Base-by-base conservation (phyloP, 2,113 vertebrate genomes). In the Rhinichthys klamathensis region DNA sequence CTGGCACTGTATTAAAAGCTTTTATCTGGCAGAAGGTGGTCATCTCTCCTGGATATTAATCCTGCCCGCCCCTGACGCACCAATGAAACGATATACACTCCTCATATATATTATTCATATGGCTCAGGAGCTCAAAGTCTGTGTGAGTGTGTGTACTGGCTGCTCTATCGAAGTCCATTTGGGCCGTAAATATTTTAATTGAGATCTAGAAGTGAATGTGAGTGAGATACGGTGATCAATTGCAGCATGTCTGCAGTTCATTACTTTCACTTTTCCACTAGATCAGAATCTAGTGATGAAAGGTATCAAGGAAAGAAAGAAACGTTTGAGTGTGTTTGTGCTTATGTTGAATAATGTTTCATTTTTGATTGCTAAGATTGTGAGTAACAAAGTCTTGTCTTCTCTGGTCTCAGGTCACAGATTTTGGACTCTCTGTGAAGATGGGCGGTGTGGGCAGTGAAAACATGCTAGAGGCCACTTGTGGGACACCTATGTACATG, bases 401-500 rank as follows among this genome's bases (percentile, higher is more conserved):
- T 88, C 27, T 90, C 11, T 88, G 83, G 46, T 76, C 83, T 30
- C 84, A 97, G 96, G 95, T 96, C 88, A 95, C 95, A 85, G 96
- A 97, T 89, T 97, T 97, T 79, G 95, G 97, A 89, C 92, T 97
- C 85, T 95, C 96, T 0, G 95, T 96, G 73, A 94, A 95, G 92
- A 96, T 94, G 79, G 91, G 92, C 1, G 95, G 96, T 41, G 92
- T 94, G 35, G 93, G 96, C 79, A 94, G 93, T 87, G 95, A 94
- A 79, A 94, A 91, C 90, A 95, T 96, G 92, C 89, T 97, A 88
- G 95, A 94, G 89, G 89, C 94, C 44, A 93, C 94, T 9, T 97
- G 96, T 88, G 96, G 96, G 77, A 97, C 96, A 3, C 95, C 96
- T 25, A 94, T 93, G 80, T 96, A 96, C 84, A 96, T 96, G 95